Evolutionary conservation across 1,140 invertebrate genomes (phyloP), one percentile per base, ranked within the genome.

Genomic region (Caenorhabditis elegans): DNA sequence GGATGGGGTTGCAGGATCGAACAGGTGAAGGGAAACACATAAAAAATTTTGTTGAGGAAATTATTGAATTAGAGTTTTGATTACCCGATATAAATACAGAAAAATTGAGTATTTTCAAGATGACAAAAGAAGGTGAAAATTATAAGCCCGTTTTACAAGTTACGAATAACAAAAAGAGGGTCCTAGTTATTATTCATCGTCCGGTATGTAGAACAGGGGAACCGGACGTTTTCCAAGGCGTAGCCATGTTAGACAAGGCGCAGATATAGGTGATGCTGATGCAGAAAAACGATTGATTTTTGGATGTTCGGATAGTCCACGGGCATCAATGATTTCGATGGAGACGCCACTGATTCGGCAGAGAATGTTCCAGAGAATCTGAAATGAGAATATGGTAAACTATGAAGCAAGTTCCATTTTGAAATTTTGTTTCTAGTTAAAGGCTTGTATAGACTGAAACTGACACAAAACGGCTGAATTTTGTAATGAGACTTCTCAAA

Each of bases 121-220:
- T 43, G 5, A 43, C 6, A 43, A 13, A 11, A 28, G 22, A 0
- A 10, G 24, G 51, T 6, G 47, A 49, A n/a, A 22, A 31, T 26
- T 11, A n/a, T 10, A 0, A 60, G 34, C 55, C 55, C 55, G 55
- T 60, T 34, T 26, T 4, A 26, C 6, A 28, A 26, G 1, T 19
- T 43, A 15, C 1, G 26, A 55, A 55, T 4, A 17, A 55, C 51
- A 55, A 15, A 28, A 55, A 55, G 26, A 10, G 22, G 8, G 46
- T 17, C 3, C 46, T 17, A 6, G n/a, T 22, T 24, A 17, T 70
- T 70, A 70, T 70, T 70, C 60, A 39, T 70, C 60, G 22, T 79
- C 78, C n/a, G 78, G 78, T n/a, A 79, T 55, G 36, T 60, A 55
- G 55, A 79, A 79, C 15, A 79, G 55, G n/a, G 78, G 78, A 11